Percentiles rank a stretch among this genome's conserved stretches.
phyloP scores from a whole-genome alignment of 1,140 invertebrate species.

The Mycetomoellerius zeteki region DNA sequence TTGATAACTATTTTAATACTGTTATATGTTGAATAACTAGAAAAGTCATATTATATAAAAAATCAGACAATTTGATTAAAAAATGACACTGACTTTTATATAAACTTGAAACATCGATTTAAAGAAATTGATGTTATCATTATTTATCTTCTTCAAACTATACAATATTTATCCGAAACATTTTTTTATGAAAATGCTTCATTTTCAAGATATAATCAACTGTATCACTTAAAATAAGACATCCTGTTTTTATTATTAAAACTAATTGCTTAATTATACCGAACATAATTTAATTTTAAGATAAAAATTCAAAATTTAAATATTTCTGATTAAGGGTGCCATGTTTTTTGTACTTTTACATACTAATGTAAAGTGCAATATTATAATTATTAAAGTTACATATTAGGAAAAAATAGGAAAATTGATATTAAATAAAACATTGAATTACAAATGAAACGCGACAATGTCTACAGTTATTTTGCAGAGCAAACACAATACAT shows the following conservation, averaged over 20 bases:
- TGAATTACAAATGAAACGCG: background rate
- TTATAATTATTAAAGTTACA: conserved; percentile 2
- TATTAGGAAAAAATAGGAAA: background rate
- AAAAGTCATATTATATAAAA: too few relatives aligned
- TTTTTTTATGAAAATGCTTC: too few relatives aligned
- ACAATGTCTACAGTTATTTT: conserved; percentile 44
- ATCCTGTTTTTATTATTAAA: background rate
- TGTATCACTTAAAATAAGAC: too few relatives aligned
- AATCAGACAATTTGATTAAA: too few relatives aligned
- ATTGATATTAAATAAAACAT: background rate
- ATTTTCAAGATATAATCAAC: too few relatives aligned
- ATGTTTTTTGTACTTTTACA: background rate
- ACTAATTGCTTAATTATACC: background rate
- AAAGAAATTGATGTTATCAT: too few relatives aligned
- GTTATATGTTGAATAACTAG: too few relatives aligned
- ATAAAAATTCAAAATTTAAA: background rate
- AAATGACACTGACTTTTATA: too few relatives aligned
- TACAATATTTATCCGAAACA: too few relatives aligned
- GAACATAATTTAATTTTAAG: background rate
- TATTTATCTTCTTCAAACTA: too few relatives aligned
- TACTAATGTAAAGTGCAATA: background rate
- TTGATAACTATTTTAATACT: too few relatives aligned
- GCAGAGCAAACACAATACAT: conserved; percentile 45
- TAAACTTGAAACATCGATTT: too few relatives aligned
- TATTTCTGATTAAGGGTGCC: background rate